Evolutionary conservation across 2,113 vertebrate genomes (phyloP), one percentile per base, ranked within the genome.

Genomic region (Oncorhynchus gorbuscha): DNA sequence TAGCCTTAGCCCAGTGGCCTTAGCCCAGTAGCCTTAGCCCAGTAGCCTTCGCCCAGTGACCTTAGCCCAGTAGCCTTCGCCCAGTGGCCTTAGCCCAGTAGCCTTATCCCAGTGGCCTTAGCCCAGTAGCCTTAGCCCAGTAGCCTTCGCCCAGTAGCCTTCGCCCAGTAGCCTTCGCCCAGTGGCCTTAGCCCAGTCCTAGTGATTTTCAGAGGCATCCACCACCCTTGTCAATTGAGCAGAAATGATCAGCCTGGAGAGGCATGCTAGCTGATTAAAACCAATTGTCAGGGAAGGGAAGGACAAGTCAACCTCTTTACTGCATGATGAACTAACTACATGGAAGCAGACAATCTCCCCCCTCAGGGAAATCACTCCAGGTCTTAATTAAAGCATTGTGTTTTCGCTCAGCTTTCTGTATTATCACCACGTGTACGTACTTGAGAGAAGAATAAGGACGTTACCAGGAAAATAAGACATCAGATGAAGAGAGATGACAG

Each of bases 201-300:
- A 90, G 92, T 90, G 89, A 91, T 91, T 92, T 91, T 90, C 86
- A 83, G 81, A 88, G 89, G 93, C 89, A 93, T 89, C 88, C 90
- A 86, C 81, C 90, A 89, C 87, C 87, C 87, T 86, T 93, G 90
- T 92, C 90, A 92, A 91, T 92, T 89, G 89, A 86, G 90, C 92
- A 93, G 93, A 92, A 93, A 93, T 94, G 88, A 92, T 90, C 89
- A 91, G 79, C 82, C 84, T 83, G 83, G 89, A 91, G 91, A 93
- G 89, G 86, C 87, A 87, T 88, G 84, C 87, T 89, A 90, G 84
- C 91, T 94, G 93, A 94, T 94, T 94, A 93, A 93, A 93, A 93
- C 88, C 92, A 92, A 93, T 92, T 92, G 92, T 93, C 91, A 93
- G 87, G 86, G 83, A 89, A 89, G 84, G 79, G 88, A 93, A 94